Percentiles rank a stretch among this genome's conserved stretches.
phyloP scores from a whole-genome alignment of 1,140 invertebrate genomes.

The Babylonia areolata region DNA sequence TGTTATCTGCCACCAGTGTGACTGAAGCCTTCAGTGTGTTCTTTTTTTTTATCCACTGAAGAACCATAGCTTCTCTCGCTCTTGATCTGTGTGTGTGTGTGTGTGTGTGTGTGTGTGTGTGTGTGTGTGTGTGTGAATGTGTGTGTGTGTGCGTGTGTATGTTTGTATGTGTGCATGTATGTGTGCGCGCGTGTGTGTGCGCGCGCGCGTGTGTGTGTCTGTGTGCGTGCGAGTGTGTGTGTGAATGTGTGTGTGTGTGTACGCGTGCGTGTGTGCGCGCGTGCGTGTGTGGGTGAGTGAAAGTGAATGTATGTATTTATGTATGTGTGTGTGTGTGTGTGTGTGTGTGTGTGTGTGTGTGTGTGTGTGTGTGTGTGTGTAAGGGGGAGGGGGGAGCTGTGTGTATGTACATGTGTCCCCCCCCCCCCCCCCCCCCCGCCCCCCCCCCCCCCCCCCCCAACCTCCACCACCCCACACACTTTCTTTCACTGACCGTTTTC shows the following conservation, averaged over 20 bases:
- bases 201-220: not conserved
- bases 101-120: conserved; percentile 30
- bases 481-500: no score
- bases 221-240: conserved; percentile 9
- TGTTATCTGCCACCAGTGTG: no score
- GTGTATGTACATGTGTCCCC: conserved; percentile 19
- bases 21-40: no score
- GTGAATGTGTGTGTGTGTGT: conserved; percentile 24
- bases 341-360: conserved; percentile 27
- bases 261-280: conserved; percentile 14
- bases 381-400: no score
- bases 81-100: conserved; percentile 25
- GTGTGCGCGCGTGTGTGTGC: conserved; percentile 17
- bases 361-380: conserved; percentile 18
- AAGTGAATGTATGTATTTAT: not conserved
- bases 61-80: no score
- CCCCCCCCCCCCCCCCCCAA: no score
- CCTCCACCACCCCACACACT: no score
- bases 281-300: conserved; percentile 9
- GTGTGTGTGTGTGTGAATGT: conserved; percentile 22
- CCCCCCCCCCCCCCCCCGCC: no score
- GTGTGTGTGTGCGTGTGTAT: conserved; percentile 21
- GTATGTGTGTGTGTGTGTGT: conserved; percentile 17
- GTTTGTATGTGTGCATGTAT: no score
- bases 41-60: no score